Conservation (phyloP, 2,113 vertebrate species). For the Mesembrinibis cayennensis region DNA sequence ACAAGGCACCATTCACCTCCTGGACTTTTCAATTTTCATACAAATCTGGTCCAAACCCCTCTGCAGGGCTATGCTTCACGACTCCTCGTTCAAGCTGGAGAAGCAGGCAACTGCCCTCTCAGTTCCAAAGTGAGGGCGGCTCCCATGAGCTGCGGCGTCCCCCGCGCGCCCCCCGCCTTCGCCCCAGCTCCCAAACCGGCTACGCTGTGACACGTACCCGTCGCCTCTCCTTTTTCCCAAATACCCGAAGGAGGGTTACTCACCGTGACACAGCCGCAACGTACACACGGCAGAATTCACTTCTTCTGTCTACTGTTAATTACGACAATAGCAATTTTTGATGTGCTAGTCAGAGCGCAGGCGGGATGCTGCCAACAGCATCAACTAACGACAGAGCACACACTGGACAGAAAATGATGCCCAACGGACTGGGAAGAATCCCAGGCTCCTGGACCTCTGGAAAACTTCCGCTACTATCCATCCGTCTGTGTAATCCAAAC, state of each 20-base stretch:
- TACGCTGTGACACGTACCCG: rapidly evolving
- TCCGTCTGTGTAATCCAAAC: not conserved
- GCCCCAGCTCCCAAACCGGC: not conserved
- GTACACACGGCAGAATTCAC: not conserved
- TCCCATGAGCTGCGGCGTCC: rapidly evolving
- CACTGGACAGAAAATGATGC: not conserved
- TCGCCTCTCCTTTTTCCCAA: not conserved
- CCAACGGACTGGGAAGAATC: not conserved
- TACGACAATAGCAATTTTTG: not conserved
- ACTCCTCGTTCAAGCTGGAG: not conserved
- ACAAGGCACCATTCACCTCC: not conserved
- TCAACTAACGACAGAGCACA: not conserved
- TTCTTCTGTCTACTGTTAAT: not conserved
- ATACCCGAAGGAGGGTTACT: not conserved
- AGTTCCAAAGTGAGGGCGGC: rapidly evolving
- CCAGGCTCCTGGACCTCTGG: not conserved
- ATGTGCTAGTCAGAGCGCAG: not conserved
- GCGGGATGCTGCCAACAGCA: not conserved
- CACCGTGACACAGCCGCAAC: not conserved
- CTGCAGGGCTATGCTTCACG: not conserved
- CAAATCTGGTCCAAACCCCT: not conserved
- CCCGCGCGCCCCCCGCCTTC: rapidly evolving
- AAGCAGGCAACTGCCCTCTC: not conserved
- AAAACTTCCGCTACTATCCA: not conserved
- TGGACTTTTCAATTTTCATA: not conserved